Conservation (phyloP, 1,140 invertebrate species). For the Aradophagus sp. region DNA sequence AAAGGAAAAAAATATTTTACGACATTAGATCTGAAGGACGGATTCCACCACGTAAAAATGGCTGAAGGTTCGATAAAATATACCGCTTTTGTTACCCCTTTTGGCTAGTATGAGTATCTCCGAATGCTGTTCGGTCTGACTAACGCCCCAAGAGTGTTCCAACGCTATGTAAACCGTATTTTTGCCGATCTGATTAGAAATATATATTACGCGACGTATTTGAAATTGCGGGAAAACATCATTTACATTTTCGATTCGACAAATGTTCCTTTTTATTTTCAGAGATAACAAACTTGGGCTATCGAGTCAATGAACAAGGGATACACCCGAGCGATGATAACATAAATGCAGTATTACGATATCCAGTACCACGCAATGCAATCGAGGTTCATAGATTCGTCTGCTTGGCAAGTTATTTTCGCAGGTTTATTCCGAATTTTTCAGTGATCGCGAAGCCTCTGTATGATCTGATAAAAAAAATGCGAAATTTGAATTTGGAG, state of each 20-base stretch:
- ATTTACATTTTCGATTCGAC: too few species aligned
- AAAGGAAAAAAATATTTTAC: background rate
- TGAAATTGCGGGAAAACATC: too few species aligned
- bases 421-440: background rate
- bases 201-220: background rate
- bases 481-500: background rate
- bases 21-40: background rate
- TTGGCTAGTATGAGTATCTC: background rate
- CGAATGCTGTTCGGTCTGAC: background rate
- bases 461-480: constrained; percentile 1
- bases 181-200: background rate
- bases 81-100: background rate
- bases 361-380: background rate
- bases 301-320: background rate
- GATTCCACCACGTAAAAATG: constrained; percentile 2
- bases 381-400: background rate
- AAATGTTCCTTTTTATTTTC: too few species aligned
- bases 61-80: background rate
- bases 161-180: background rate
- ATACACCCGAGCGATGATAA: background rate
- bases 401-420: background rate
- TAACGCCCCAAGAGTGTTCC: background rate
- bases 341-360: background rate
- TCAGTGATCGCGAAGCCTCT: background rate
- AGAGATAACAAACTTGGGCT: background rate